Percentiles rank a stretch among this genome's conserved stretches.
phyloP scores from a whole-genome alignment of 2,888 invertebrate genomes.

The Xestia c-nigrum region DNA sequence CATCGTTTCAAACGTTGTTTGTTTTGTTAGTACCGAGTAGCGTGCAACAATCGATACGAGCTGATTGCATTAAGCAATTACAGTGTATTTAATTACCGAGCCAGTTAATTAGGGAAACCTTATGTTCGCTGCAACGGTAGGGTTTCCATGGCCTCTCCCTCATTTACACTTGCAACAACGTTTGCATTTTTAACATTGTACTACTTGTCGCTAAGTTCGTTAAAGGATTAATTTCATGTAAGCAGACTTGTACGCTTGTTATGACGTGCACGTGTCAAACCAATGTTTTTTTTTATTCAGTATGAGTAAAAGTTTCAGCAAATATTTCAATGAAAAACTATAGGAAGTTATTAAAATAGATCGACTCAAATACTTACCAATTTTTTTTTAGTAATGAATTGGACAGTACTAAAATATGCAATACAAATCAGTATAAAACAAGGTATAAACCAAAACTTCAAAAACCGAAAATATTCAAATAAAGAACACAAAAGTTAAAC shows the following conservation, averaged over 20 bases:
- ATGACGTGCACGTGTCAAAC: conserved; percentile 49
- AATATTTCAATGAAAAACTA: not conserved
- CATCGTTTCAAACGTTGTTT: conserved; percentile 54
- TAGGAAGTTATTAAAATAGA: not conserved
- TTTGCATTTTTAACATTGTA: conserved; percentile 78
- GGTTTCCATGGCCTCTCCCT: conserved; percentile 86
- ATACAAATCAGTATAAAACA: conserved; percentile 20
- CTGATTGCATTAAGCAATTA: conserved; percentile 89
- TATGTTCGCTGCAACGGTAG: conserved; percentile 78
- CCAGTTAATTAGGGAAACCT: conserved; percentile 89
- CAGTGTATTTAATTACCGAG: conserved; percentile 88
- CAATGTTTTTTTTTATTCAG: conserved; percentile 17
- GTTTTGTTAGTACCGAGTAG: conserved; percentile 59
- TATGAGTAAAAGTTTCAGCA: not conserved
- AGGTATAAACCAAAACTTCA: conserved; percentile 9
- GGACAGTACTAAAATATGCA: conserved; percentile 10
- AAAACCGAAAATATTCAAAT: conserved; percentile 38
- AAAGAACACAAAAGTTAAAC: conserved; percentile 36
- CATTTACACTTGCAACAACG: conserved; percentile 87
- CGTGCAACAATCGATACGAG: conserved; percentile 69
- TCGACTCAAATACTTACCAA: not conserved
- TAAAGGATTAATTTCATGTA: conserved; percentile 72
- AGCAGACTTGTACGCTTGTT: conserved; percentile 62
- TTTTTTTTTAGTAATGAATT: not conserved
- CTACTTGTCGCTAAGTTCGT: conserved; percentile 68